Conservation (phyloP, 92 coral and sea anemone species). For the Ricordea florida region DNA sequence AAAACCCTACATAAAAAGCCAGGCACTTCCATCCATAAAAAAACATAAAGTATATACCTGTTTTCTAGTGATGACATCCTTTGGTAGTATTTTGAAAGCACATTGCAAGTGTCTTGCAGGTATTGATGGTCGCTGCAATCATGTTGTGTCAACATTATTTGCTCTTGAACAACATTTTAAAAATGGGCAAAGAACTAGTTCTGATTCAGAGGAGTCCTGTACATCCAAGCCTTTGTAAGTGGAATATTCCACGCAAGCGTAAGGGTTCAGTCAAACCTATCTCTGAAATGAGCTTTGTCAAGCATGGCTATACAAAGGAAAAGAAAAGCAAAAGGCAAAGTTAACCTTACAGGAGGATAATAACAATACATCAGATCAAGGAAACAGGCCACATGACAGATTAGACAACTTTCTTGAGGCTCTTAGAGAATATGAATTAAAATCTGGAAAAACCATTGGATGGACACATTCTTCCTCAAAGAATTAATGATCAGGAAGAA, state of each 20-base stretch:
- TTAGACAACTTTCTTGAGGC: background rate
- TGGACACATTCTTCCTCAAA: slow-evolving; percentile 37
- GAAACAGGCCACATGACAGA: slow-evolving; percentile 24
- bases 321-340: slow-evolving; percentile 16
- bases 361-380: background rate
- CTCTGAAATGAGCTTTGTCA: slow-evolving; percentile 32
- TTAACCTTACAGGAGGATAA: background rate
- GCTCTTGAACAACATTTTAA: slow-evolving; percentile 55
- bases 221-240: slow-evolving; percentile 61
- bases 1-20: slow-evolving; percentile 62
- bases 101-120: slow-evolving; percentile 63
- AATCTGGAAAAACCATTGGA: slow-evolving; percentile 37
- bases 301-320: slow-evolving; percentile 47
- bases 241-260: slow-evolving; percentile 59
- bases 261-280: slow-evolving; percentile 28
- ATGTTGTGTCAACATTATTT: slow-evolving; percentile 64
- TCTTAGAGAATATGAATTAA: slow-evolving; percentile 20
- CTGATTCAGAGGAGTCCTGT: slow-evolving; percentile 28
- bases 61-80: slow-evolving; percentile 28
- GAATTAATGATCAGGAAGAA: background rate
- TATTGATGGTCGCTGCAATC: slow-evolving; percentile 63
- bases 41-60: slow-evolving; percentile 42
- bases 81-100: slow-evolving; percentile 49
- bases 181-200: slow-evolving; percentile 9
- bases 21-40: slow-evolving; percentile 62